Evolutionary conservation across 2,113 vertebrate genomes (phyloP).

Genomic region (Eretmochelys imbricata): DNA sequence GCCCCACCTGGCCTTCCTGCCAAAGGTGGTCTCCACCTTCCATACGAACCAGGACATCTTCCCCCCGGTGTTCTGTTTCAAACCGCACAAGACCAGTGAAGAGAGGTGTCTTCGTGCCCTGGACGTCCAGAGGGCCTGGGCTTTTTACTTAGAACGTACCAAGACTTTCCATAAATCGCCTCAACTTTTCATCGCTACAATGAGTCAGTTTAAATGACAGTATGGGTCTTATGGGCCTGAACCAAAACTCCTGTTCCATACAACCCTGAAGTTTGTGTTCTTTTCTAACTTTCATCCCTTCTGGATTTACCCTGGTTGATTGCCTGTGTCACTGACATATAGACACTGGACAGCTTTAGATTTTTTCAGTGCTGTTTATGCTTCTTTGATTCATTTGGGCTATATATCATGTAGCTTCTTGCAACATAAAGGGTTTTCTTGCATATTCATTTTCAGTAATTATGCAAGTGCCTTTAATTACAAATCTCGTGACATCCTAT

Average conservation of each 20-base stretch:
- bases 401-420: neutral
- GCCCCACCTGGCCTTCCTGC: too few relatives aligned
- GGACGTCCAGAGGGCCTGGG: too few relatives aligned
- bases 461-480: neutral
- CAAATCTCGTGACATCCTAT: neutral
- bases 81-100: too few relatives aligned
- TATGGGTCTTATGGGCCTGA: neutral
- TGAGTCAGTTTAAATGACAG: neutral
- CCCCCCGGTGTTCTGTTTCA: too few relatives aligned
- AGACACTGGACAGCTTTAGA: neutral
- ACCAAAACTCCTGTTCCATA: neutral
- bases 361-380: neutral
- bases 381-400: neutral
- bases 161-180: too few relatives aligned
- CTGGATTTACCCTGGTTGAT: rapidly evolving
- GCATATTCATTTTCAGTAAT: neutral
- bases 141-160: too few relatives aligned
- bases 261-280: rapidly evolving
- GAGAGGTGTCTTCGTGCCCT: too few relatives aligned
- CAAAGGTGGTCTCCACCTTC: too few relatives aligned
- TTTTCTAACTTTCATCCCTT: neutral
- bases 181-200: neutral
- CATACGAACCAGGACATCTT: too few relatives aligned
- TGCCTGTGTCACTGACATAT: neutral
- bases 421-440: neutral